These are phyloP conservation scores for Stictocephala bisonia DNA, from an alignment of 2,888 invertebrate genomes.

Conservation along the genomic window DNA sequence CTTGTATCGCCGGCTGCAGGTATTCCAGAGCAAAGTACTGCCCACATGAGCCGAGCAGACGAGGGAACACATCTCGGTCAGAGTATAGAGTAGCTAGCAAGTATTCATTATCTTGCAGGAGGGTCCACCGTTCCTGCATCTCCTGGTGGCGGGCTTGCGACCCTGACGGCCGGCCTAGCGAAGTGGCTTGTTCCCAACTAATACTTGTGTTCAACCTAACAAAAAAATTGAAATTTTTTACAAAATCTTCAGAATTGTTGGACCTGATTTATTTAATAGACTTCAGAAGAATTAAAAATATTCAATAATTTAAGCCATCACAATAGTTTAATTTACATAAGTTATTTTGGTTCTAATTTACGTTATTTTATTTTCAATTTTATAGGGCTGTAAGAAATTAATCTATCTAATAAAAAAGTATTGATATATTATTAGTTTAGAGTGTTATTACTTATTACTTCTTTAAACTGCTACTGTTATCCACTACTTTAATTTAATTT, in stretches of 20 bases:
- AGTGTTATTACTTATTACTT: too few relatives aligned
- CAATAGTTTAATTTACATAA: too few relatives aligned
- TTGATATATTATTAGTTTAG: too few relatives aligned
- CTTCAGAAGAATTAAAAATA: too few relatives aligned
- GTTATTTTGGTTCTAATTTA: too few relatives aligned
- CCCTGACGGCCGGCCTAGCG: slow-evolving; percentile 63
- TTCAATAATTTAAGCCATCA: too few relatives aligned
- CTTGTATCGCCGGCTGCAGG: slow-evolving; percentile 67
- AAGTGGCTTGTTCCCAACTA: slow-evolving; percentile 66
- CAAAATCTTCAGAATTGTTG: slow-evolving; percentile 53
- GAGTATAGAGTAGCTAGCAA: slow-evolving; percentile 70
- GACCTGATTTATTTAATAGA: too few relatives aligned
- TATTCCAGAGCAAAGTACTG: slow-evolving; percentile 75
- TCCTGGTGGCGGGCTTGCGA: slow-evolving; percentile 61
- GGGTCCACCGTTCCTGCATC: slow-evolving; percentile 73
- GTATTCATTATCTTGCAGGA: slow-evolving; percentile 77
- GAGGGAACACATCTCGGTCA: slow-evolving; percentile 73
- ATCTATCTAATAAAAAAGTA: too few relatives aligned
- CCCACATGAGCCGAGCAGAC: slow-evolving; percentile 75
- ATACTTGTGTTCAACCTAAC: slow-evolving; percentile 69
- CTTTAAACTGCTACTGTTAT: too few relatives aligned
- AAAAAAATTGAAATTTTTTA: slow-evolving; percentile 60
- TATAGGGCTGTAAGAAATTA: too few relatives aligned
- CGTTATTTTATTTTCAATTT: too few relatives aligned
- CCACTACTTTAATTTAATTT: too few relatives aligned